These are phyloP conservation scores for Cydia fagiglandana DNA, from an alignment of 1,140 invertebrate genomes.

Conservation along the genomic window DNA sequence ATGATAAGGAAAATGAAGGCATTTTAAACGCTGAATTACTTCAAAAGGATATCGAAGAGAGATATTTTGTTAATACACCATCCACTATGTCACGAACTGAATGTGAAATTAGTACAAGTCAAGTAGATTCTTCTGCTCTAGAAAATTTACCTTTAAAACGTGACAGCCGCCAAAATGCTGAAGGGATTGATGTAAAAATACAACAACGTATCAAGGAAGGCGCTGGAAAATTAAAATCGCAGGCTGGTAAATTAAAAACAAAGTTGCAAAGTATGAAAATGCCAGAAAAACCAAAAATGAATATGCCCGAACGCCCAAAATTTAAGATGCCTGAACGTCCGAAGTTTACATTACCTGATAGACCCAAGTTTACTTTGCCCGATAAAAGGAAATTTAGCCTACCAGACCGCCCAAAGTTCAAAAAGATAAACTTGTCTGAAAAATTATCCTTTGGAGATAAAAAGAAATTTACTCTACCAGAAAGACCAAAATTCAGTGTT, in stretches of 20 bases:
- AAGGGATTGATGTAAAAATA: constrained; percentile 67
- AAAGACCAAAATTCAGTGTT: constrained; percentile 80
- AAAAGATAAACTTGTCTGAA: constrained; percentile 80
- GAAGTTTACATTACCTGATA: constrained; percentile 80
- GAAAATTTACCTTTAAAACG: constrained; percentile 82
- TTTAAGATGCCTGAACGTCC: constrained; percentile 81
- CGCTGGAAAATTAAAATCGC: constrained; percentile 80
- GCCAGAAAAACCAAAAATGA: constrained; percentile 79
- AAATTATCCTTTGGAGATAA: constrained; percentile 79
- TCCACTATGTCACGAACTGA: constrained; percentile 82
- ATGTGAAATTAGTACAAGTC: constrained; percentile 84
- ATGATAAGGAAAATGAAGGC: constrained; percentile 68
- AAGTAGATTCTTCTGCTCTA: constrained; percentile 83
- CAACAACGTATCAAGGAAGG: constrained; percentile 80
- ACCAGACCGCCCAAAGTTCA: constrained; percentile 81
- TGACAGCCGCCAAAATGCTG: constrained; percentile 78
- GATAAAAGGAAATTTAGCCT: constrained; percentile 80
- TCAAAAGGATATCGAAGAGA: constrained; percentile 81
- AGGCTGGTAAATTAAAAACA: constrained; percentile 81
- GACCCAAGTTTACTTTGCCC: constrained; percentile 79
- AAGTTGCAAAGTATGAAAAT: constrained; percentile 81
- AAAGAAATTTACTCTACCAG: constrained; percentile 80
- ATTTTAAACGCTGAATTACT: constrained; percentile 67
- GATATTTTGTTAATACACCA: constrained; percentile 76
- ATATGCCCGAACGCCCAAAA: constrained; percentile 77